Evolutionary conservation across 2,797 vertebrate species (phyloP), one percentile per base, ranked within the genome.

Genomic region (Microchirus variegatus): DNA sequence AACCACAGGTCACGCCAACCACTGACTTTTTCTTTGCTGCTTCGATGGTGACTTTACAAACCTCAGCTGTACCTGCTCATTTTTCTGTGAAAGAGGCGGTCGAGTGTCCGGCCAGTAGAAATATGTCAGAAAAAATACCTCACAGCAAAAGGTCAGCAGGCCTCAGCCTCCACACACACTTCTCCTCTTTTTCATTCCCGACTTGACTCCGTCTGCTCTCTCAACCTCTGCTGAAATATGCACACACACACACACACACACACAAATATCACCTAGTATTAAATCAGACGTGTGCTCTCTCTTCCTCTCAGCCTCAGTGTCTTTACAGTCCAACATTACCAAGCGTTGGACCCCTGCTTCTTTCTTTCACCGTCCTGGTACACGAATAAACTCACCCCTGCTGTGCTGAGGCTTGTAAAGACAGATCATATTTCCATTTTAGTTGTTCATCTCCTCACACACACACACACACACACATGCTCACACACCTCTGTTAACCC

Each of bases 341-440:
- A 12, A 36, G 31, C 26, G n/a, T 14, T 18, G 26, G 10, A 35
- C 60, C 70, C 73, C 74, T 70, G 63, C 69, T 26, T 50, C 59
- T 41, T 45, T 9, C 67, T 10, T 1, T 48, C 48, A 14, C 73
- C 15, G 51, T 73, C 65, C 77, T 63, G 70, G 73, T 68, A 40
- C 35, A 51, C 77, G 65, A 73, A 78, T 80, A 73, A 75, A 62
- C 53, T 66, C 50, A 36, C 68, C 73, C 82, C 74, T 67, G 73
- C 78, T 82, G 77, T 67, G 67, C 48, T 77, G 51, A 79, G 41
- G 38, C 73, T 80, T 63, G 44, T 75, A 75, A 80, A 81, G 83
- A 82, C 15, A 14, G 69, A 70, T 81, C 70, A 52, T 61, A 75
- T 84, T 84, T 86, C 79, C 65, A 84, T 84, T 82, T 78, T 67